Evolutionary conservation across 2,797 vertebrate genomes (phyloP), one percentile per base, ranked within the genome.

Genomic region (Strix occidentalis): DNA sequence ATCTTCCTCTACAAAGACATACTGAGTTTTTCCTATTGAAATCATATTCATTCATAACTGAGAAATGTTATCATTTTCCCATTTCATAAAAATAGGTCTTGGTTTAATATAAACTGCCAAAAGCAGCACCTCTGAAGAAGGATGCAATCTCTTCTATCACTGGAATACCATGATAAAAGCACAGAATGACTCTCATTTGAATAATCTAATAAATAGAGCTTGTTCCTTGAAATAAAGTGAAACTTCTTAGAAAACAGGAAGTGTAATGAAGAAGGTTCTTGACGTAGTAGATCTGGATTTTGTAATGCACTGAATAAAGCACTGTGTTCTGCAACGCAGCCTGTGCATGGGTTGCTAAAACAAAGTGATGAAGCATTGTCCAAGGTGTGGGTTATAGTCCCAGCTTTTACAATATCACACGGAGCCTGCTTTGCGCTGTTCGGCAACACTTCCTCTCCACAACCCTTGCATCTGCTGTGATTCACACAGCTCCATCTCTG

Each of bases 1-100:
- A 84, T 89, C 54, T 71, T 90, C 64, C 65, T 78, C 83, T 78
- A 48, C 33, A 86, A 81, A 75, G 72, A 60, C n/a, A 68, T n/a
- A 13, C 20, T 6, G 19, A 35, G 17, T 37, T 80, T 90, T 90
- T 84, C 58, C 37, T n/a, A 37, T 28, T 41, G 66, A 45, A 84
- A 95, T 84, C 26, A 57, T 16, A 91, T 61, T 48, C 20, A 54
- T 71, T 89, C 54, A 39, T 54, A 82, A 56, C 20, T 0, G 2
- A 54, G 48, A 50, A 84, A 75, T 16, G n/a, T 78, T 89, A 69
- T 53, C 41, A 56, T 87, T 76, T 69, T 41, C 82, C 54, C 46
- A 54, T 71, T 95, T 91, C 71, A 84, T 41, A 75, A 79, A 89
- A 90, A 61, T 11, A 75, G 5, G 11, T 66, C 54, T 78, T 51